Evolutionary conservation across 2,797 vertebrate genomes (phyloP).

Genomic region (Silurus lanzhouensis): DNA sequence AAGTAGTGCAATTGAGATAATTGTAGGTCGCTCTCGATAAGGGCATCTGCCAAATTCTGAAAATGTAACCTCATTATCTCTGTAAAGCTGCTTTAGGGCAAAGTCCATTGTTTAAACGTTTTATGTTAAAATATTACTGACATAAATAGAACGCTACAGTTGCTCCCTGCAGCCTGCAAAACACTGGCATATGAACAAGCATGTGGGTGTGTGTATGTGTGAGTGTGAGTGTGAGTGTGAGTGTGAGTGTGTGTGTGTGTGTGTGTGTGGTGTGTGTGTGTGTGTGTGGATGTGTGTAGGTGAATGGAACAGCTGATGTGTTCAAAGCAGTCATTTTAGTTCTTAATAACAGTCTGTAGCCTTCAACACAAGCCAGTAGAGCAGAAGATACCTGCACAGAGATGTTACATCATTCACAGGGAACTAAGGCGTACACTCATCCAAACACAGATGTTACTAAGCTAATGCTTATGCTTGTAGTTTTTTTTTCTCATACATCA

Average conservation of each 20-base stretch:
- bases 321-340: constrained; percentile 50
- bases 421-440: constrained; percentile 1
- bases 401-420: constrained; percentile 34
- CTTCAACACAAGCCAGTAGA: constrained; percentile 21
- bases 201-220: not conserved
- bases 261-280: not conserved
- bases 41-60: too few species aligned
- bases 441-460: constrained; percentile 40
- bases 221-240: not conserved
- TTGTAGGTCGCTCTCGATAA: too few species aligned
- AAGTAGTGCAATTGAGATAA: too few species aligned
- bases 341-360: constrained; percentile 50
- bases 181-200: not conserved
- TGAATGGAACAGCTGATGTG: constrained; percentile 43
- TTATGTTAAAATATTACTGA: too few species aligned
- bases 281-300: constrained; percentile 1
- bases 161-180: not conserved
- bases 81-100: too few species aligned
- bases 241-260: constrained; percentile 13
- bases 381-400: constrained; percentile 15
- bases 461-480: not conserved
- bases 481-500: not conserved
- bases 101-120: too few species aligned
- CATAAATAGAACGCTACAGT: too few species aligned
- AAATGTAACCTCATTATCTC: too few species aligned